These are phyloP conservation scores for Cyclura pinguis DNA, from an alignment of 2,797 vertebrate genomes.

Conservation along the genomic window DNA sequence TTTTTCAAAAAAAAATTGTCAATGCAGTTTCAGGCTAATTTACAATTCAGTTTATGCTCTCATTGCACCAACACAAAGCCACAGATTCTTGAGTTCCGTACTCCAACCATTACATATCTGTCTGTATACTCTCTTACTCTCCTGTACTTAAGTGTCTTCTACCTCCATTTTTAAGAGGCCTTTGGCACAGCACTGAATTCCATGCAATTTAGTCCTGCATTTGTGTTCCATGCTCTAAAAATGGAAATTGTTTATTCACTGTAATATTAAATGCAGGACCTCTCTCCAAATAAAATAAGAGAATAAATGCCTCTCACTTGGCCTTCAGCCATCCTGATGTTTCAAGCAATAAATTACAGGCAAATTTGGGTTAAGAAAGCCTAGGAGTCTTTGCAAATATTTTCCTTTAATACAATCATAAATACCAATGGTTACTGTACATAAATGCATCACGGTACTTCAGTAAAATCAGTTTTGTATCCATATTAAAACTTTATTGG, in stretches of 20 bases:
- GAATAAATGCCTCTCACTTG: conserved; percentile 61
- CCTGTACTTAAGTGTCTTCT: conserved; percentile 19
- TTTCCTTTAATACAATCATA: conserved; percentile 71
- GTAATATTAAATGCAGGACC: conserved; percentile 67
- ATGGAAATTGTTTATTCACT: conserved; percentile 63
- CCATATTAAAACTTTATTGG: conserved; percentile 67
- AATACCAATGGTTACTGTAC: conserved; percentile 63
- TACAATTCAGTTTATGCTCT: not conserved
- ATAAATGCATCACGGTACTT: conserved; percentile 44
- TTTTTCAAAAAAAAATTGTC: not conserved
- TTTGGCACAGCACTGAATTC: conserved; percentile 55
- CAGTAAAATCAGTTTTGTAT: conserved; percentile 63
- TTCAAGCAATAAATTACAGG: conserved; percentile 61
- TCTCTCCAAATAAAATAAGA: conserved; percentile 71
- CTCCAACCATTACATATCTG: too few species aligned
- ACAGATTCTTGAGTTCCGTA: not conserved
- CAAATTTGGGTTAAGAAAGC: conserved; percentile 60
- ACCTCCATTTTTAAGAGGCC: conserved; percentile 51
- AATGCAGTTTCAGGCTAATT: not conserved
- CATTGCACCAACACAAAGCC: not conserved
- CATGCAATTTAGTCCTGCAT: conserved; percentile 53
- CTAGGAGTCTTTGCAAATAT: conserved; percentile 61
- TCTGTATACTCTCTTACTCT: conserved; percentile 13
- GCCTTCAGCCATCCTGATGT: conserved; percentile 58
- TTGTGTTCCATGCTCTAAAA: conserved; percentile 56